These are phyloP conservation scores for Druceiella hillmani DNA, from an alignment of 2,888 invertebrate species.

Conservation along the genomic window DNA sequence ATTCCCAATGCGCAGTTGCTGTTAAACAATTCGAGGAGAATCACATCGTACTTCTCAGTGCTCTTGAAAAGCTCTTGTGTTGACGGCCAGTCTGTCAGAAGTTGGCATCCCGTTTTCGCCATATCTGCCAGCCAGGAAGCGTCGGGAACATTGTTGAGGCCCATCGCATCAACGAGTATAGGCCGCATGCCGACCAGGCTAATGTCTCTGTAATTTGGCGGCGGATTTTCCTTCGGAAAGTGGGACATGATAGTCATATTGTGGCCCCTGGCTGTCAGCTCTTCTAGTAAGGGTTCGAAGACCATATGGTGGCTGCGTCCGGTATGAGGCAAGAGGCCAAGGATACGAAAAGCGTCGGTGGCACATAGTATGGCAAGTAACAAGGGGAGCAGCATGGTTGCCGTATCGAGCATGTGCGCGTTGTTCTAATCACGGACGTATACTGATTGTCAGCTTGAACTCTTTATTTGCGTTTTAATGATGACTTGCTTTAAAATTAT, in stretches of 20 bases:
- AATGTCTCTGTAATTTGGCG: conserved; percentile 36
- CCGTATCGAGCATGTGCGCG: too few relatives aligned
- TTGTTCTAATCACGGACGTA: too few relatives aligned
- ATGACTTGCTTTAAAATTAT: too few relatives aligned
- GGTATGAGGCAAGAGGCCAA: conserved; percentile 54
- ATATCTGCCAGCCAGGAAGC: conserved; percentile 31
- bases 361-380: too few relatives aligned
- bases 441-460: too few relatives aligned
- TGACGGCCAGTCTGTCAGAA: conserved; percentile 37
- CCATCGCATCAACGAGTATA: too few relatives aligned
- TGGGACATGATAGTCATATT: conserved; percentile 55
- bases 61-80: conserved; percentile 34
- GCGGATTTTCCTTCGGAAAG: conserved; percentile 46
- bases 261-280: conserved; percentile 53
- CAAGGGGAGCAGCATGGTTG: too few relatives aligned
- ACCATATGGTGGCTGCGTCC: conserved; percentile 60
- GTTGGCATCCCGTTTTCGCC: conserved; percentile 36
- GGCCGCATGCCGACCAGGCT: conserved; percentile 40
- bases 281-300: conserved; percentile 50
- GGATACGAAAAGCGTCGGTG: conserved; percentile 41
- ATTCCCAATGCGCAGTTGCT: conserved; percentile 61
- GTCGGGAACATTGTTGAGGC: conserved; percentile 36
- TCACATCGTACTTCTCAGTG: conserved; percentile 51
- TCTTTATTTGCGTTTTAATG: too few relatives aligned
- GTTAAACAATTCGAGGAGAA: conserved; percentile 58